Conservation (phyloP, 2,797 vertebrate species). For the Alcedo quadribrachys region DNA sequence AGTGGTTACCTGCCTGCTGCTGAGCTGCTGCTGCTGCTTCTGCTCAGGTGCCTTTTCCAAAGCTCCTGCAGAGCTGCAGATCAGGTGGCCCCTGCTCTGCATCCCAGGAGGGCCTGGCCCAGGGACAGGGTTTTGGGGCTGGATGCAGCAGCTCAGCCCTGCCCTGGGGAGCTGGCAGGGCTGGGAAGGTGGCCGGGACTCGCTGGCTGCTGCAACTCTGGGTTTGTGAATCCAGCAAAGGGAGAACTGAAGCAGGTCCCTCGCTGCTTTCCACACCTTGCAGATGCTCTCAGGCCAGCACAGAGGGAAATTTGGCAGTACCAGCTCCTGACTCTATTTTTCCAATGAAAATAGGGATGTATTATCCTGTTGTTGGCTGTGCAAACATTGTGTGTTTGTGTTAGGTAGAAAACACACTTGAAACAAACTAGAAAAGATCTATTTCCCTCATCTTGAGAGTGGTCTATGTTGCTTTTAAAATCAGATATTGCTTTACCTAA, state of each 20-base stretch:
- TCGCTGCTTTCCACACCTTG: neutral
- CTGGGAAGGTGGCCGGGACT: neutral
- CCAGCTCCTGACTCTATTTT: neutral
- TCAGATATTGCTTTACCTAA: neutral
- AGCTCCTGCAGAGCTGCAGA: neutral
- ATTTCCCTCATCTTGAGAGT: neutral
- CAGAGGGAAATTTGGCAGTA: neutral
- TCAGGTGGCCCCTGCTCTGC: neutral
- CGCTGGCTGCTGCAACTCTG: constrained; percentile 37
- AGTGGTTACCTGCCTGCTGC: neutral
- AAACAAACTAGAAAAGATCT: neutral
- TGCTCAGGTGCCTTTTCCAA: constrained; percentile 34
- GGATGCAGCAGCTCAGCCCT: neutral
- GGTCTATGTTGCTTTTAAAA: neutral
- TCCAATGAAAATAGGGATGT: neutral
- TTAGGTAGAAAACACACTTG: neutral
- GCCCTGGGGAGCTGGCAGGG: neutral
- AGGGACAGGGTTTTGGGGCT: constrained; percentile 30
- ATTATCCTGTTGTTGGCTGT: neutral
- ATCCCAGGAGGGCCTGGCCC: neutral
- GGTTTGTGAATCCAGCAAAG: neutral
- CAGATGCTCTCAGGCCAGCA: neutral
- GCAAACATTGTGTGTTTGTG: neutral
- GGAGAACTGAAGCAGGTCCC: neutral
- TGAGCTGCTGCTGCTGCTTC: neutral